A percentile compares a stretch with the other conserved stretches of the same genome.
Evolutionary conservation across 1,140 invertebrate species (phyloP).

Genomic region (Drosophila repletoides): DNA sequence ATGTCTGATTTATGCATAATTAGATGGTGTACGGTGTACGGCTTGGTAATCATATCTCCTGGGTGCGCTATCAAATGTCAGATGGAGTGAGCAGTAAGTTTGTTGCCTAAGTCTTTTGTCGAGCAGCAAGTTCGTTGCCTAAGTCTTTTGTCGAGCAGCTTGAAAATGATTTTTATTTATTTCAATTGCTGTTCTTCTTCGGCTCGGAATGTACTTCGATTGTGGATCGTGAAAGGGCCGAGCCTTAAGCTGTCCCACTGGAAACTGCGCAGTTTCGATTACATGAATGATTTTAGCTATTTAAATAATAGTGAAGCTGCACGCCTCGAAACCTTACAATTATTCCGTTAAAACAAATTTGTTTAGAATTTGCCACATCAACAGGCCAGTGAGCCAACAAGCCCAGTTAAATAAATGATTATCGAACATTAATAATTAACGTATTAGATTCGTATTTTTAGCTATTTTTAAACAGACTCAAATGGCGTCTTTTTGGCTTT

Average conservation of each 20-base stretch:
- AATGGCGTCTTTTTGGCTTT: slow-evolving; percentile 25
- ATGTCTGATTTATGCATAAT: slow-evolving; percentile 61
- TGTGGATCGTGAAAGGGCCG: slow-evolving; percentile 42
- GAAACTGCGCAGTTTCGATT: slow-evolving; percentile 63
- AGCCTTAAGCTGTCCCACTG: slow-evolving; percentile 13
- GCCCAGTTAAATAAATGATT: neutral
- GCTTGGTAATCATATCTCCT: slow-evolving; percentile 47
- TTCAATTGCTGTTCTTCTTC: slow-evolving; percentile 2
- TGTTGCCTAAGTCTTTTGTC: slow-evolving; percentile 57
- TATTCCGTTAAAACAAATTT: slow-evolving; percentile 25
- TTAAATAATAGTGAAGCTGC: slow-evolving; percentile 64
- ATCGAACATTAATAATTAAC: slow-evolving; percentile 12
- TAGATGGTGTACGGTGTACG: slow-evolving; percentile 60
- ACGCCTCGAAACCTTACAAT: slow-evolving; percentile 44
- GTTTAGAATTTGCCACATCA: slow-evolving; percentile 20
- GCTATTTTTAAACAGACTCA: slow-evolving; percentile 9
- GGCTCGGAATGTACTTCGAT: slow-evolving; percentile 2
- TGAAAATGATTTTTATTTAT: slow-evolving; percentile 26
- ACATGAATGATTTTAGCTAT: slow-evolving; percentile 55
- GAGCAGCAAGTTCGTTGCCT: slow-evolving; percentile 53
- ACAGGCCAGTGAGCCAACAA: too few relatives aligned
- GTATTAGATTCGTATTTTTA: slow-evolving; percentile 4
- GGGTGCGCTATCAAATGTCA: slow-evolving; percentile 54
- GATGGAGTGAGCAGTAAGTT: slow-evolving; percentile 17
- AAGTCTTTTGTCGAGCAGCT: slow-evolving; percentile 42